These are phyloP conservation scores for Camponotus pennsylvanicus DNA, from an alignment of 1,140 invertebrate genomes.

Conservation along the genomic window DNA sequence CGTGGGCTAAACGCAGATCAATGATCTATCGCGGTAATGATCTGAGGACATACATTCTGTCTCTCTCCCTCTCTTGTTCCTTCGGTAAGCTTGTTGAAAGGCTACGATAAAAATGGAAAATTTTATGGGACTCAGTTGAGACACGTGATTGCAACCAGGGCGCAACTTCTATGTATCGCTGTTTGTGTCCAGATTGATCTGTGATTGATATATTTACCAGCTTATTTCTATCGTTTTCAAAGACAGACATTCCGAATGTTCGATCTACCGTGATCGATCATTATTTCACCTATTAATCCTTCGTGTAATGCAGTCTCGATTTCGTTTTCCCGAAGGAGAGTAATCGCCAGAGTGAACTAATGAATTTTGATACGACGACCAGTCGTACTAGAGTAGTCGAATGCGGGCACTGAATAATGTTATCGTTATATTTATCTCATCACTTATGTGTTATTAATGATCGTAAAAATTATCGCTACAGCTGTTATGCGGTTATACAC, in stretches of 20 bases:
- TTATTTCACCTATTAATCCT: constrained; percentile 76
- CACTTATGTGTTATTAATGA: constrained; percentile 43
- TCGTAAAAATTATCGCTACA: constrained; percentile 14
- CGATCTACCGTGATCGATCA: constrained; percentile 75
- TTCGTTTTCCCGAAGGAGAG: constrained; percentile 62
- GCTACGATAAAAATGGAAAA: constrained; percentile 62
- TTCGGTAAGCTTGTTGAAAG: constrained; percentile 47
- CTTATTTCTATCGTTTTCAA: constrained; percentile 66
- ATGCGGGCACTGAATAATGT: background rate
- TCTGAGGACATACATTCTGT: background rate
- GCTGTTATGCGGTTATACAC: background rate
- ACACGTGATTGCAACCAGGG: constrained; percentile 14
- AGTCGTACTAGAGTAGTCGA: background rate
- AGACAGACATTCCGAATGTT: constrained; percentile 70
- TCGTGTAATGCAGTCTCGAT: constrained; percentile 56
- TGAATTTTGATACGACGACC: constrained; percentile 64
- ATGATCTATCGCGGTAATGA: constrained; percentile 59
- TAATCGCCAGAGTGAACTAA: constrained; percentile 47
- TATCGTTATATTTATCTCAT: constrained; percentile 43
- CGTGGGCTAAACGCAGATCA: background rate
- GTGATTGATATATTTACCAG: constrained; percentile 68
- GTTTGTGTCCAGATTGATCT: constrained; percentile 68
- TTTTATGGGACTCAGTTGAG: constrained; percentile 48
- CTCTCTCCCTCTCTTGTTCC: background rate
- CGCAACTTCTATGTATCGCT: constrained; percentile 28